phyloP scores from a whole-genome alignment of 2,888 invertebrate species.

The Sycophila texana region DNA sequence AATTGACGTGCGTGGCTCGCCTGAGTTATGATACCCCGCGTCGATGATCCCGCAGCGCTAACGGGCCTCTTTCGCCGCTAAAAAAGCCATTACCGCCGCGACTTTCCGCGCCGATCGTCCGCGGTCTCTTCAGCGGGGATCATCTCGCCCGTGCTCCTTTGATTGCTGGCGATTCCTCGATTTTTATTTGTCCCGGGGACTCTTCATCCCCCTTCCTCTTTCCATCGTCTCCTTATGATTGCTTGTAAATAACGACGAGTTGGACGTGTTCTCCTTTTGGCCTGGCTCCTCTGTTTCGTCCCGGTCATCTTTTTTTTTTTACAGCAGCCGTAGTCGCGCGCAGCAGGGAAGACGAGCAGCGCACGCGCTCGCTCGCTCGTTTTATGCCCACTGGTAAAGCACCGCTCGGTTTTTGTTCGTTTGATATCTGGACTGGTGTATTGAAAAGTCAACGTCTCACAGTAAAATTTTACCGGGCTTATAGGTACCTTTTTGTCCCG shows the following conservation, averaged over 20 bases:
- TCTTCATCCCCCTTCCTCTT: not conserved
- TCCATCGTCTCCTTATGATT: conserved; percentile 41
- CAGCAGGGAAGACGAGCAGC: not conserved
- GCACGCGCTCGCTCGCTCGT: not conserved
- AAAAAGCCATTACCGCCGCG: conserved; percentile 50
- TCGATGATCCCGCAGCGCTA: conserved; percentile 48
- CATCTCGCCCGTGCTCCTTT: conserved; percentile 23
- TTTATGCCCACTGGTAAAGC: conserved; percentile 2
- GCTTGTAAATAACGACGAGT: conserved; percentile 46
- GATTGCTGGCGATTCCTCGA: conserved; percentile 45
- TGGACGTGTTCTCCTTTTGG: conserved; percentile 13
- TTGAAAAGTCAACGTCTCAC: conserved; percentile 2
- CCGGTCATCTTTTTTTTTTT: conserved; percentile 6
- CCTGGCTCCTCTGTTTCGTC: not conserved
- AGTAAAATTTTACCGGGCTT: conserved; percentile 1
- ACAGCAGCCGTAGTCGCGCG: not conserved
- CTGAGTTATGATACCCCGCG: conserved; percentile 56
- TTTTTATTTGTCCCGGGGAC: not conserved
- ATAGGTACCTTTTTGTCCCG: too few relatives aligned
- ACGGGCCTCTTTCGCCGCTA: conserved; percentile 37
- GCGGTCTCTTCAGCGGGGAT: conserved; percentile 37
- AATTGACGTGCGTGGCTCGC: conserved; percentile 51
- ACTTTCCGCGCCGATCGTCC: conserved; percentile 14
- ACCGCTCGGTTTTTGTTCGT: not conserved
- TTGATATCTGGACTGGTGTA: not conserved